phyloP scores from a whole-genome alignment of 1,140 invertebrate genomes.

The Drosophila repletoides region DNA sequence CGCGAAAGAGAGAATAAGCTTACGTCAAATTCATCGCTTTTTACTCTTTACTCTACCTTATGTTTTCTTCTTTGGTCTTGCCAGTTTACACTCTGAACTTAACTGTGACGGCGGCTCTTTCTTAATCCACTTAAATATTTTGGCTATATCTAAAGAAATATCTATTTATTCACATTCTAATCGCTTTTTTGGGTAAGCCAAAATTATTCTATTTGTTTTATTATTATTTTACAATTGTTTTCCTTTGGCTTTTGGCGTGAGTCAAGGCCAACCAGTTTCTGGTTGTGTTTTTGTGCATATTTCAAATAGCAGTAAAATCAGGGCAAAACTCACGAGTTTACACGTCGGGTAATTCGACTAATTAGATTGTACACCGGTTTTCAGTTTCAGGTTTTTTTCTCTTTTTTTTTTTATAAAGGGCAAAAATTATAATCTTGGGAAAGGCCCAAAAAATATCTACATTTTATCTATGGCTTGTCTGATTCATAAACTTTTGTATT shows the following conservation, averaged over 20 bases:
- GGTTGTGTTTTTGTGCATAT: neutral
- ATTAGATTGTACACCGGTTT: slow-evolving; percentile 23
- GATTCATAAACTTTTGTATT: too few relatives aligned
- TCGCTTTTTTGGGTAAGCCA: slow-evolving; percentile 11
- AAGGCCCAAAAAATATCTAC: too few relatives aligned
- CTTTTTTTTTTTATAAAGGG: too few relatives aligned
- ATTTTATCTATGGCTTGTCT: too few relatives aligned
- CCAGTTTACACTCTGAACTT: slow-evolving; percentile 31
- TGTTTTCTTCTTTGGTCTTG: neutral
- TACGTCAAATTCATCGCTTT: neutral
- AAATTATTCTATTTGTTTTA: slow-evolving; percentile 19
- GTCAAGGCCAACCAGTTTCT: slow-evolving; percentile 61
- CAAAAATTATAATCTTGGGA: too few relatives aligned
- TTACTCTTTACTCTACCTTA: neutral
- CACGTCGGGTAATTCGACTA: slow-evolving; percentile 11
- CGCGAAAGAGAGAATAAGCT: neutral
- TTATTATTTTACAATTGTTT: slow-evolving; percentile 16
- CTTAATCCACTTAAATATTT: too few relatives aligned
- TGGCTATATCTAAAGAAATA: slow-evolving; percentile 1
- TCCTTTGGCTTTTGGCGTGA: slow-evolving; percentile 19
- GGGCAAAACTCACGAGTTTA: slow-evolving; percentile 23
- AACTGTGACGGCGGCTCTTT: neutral
- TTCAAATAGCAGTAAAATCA: slow-evolving; percentile 13
- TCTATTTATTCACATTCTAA: slow-evolving; percentile 13
- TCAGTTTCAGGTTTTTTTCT: too few relatives aligned